These are phyloP conservation scores for Eupeodes corollae DNA, from an alignment of 1,140 invertebrate genomes.

Conservation along the genomic window DNA sequence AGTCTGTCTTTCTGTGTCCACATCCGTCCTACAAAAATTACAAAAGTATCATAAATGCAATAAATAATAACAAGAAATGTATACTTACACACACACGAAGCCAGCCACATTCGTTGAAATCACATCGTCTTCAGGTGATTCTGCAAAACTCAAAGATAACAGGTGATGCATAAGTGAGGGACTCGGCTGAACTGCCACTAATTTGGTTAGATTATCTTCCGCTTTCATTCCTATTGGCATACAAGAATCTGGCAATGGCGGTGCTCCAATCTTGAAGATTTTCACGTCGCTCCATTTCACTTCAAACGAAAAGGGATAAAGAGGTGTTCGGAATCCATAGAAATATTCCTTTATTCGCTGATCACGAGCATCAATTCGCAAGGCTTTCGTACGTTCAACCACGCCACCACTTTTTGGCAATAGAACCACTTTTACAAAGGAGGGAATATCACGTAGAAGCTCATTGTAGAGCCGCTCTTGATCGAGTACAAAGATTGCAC, in stretches of 20 bases:
- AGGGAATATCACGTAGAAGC: slow-evolving; percentile 82
- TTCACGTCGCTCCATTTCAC: slow-evolving; percentile 77
- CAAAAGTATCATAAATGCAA: slow-evolving; percentile 1
- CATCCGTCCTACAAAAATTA: slow-evolving; percentile 61
- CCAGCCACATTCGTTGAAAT: slow-evolving; percentile 82
- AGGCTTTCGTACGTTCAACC: slow-evolving; percentile 66
- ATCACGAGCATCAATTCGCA: slow-evolving; percentile 66
- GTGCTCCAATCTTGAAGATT: slow-evolving; percentile 91
- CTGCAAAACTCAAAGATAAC: slow-evolving; percentile 75
- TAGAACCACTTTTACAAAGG: slow-evolving; percentile 85
- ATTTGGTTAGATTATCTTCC: slow-evolving; percentile 84
- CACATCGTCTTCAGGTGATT: slow-evolving; percentile 62
- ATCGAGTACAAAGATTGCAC: slow-evolving; percentile 90
- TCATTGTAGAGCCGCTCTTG: slow-evolving; percentile 94
- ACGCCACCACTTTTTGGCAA: slow-evolving; percentile 94
- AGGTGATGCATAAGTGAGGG: slow-evolving; percentile 75
- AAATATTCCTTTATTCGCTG: slow-evolving; percentile 85
- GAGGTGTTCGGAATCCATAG: slow-evolving; percentile 72
- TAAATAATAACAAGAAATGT: slow-evolving; percentile 1
- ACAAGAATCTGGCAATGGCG: slow-evolving; percentile 83
- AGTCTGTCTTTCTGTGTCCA: slow-evolving; percentile 75
- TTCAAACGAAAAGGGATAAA: slow-evolving; percentile 89
- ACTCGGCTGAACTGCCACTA: slow-evolving; percentile 69
- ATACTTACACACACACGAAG: slow-evolving; percentile 86
- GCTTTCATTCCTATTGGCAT: slow-evolving; percentile 91